Conservation (phyloP, 1,140 invertebrate genomes). For the Drosophila kanapiae region DNA sequence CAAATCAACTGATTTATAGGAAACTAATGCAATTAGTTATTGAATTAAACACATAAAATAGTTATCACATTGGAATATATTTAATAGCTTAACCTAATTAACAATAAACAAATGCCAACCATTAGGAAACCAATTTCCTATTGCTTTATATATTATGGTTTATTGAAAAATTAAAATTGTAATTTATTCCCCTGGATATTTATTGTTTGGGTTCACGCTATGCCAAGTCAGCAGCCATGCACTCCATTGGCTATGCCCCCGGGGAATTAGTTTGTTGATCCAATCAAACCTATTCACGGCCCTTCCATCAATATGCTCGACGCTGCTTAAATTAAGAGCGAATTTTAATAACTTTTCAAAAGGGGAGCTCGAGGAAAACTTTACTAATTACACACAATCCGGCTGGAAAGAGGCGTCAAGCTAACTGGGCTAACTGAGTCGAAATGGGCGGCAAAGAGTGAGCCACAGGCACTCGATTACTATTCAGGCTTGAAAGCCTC, state of each 20-base stretch:
- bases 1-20: neutral
- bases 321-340: conserved; percentile 33
- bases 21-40: neutral
- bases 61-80: neutral
- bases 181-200: conserved; percentile 1
- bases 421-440: conserved; percentile 34
- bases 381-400: conserved; percentile 56
- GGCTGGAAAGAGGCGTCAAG: conserved; percentile 2
- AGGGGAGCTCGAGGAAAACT: conserved; percentile 42
- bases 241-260: neutral
- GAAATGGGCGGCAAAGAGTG: conserved; percentile 1
- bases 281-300: conserved; percentile 24
- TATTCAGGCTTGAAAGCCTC: conserved; percentile 32
- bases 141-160: neutral
- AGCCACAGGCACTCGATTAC: conserved; percentile 29
- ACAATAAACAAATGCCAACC: neutral
- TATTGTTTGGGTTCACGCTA: conserved; percentile 9
- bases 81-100: neutral
- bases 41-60: neutral
- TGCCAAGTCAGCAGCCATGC: too few relatives aligned
- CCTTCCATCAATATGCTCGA: conserved; percentile 45
- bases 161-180: neutral
- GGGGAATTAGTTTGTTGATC: conserved; percentile 13
- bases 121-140: neutral
- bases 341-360: conserved; percentile 52